Evolutionary conservation across 2,888 invertebrate species (phyloP).

Genomic region (Monopis laevigella): DNA sequence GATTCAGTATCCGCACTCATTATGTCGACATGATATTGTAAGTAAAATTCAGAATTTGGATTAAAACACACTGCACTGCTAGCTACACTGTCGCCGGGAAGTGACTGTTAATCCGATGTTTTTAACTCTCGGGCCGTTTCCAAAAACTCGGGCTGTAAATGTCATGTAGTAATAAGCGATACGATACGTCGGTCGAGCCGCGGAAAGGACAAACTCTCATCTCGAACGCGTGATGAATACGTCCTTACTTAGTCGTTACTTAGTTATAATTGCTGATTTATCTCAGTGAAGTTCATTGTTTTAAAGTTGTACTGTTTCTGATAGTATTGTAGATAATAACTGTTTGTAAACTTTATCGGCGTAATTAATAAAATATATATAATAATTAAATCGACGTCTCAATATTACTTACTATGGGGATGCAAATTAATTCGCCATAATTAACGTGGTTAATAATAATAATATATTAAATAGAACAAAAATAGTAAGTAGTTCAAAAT

Average conservation of each 20-base stretch:
- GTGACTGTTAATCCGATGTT: conserved; percentile 46
- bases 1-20: conserved; percentile 43
- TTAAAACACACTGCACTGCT: conserved; percentile 8
- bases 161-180: conserved; percentile 47
- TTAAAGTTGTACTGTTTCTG: neutral
- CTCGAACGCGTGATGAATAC: conserved; percentile 53
- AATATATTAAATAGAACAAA: too few relatives aligned
- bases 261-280: conserved; percentile 41
- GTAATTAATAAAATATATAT: too few relatives aligned
- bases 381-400: too few relatives aligned
- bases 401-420: too few relatives aligned
- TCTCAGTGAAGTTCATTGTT: conserved; percentile 26
- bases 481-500: too few relatives aligned
- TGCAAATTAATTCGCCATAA: too few relatives aligned
- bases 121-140: conserved; percentile 40
- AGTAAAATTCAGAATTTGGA: neutral
- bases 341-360: too few relatives aligned
- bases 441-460: too few relatives aligned
- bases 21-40: conserved; percentile 18
- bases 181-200: conserved; percentile 40
- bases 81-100: conserved; percentile 31
- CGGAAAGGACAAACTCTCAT: conserved; percentile 42
- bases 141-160: conserved; percentile 56
- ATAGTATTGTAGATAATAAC: too few relatives aligned
- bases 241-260: conserved; percentile 36